Conservation (phyloP, 2,113 vertebrate genomes). For the Nanger granti region DNA sequence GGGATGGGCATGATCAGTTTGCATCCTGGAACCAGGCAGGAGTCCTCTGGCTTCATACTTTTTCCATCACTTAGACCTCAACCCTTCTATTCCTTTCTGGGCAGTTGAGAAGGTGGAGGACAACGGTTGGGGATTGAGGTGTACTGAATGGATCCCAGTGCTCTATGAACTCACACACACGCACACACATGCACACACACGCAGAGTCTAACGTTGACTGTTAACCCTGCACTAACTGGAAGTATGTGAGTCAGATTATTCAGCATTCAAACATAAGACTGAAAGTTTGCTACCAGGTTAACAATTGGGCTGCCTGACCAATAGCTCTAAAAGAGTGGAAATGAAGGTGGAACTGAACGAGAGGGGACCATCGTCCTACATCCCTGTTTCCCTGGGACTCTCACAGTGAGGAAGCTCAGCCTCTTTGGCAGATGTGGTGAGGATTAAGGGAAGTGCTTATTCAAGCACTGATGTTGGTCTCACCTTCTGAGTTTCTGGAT, state of each 20-base stretch:
- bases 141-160: not conserved
- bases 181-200: too few species aligned
- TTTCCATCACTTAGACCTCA: not conserved
- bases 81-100: not conserved
- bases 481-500: not conserved
- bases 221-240: accelerated
- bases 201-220: not conserved
- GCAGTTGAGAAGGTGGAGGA: not conserved
- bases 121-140: not conserved
- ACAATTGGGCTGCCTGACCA: not conserved
- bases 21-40: not conserved
- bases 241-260: accelerated
- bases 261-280: not conserved
- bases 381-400: not conserved
- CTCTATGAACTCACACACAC: not conserved
- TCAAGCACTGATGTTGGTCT: not conserved
- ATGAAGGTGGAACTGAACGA: not conserved
- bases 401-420: not conserved
- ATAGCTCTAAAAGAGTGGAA: not conserved
- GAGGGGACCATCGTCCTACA: not conserved
- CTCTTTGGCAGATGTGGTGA: too few species aligned
- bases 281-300: not conserved
- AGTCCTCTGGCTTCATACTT: not conserved
- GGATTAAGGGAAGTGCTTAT: not conserved
- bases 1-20: not conserved